Evolutionary conservation across 2,113 vertebrate genomes (phyloP).

Genomic region (Heloderma charlesbogerti): DNA sequence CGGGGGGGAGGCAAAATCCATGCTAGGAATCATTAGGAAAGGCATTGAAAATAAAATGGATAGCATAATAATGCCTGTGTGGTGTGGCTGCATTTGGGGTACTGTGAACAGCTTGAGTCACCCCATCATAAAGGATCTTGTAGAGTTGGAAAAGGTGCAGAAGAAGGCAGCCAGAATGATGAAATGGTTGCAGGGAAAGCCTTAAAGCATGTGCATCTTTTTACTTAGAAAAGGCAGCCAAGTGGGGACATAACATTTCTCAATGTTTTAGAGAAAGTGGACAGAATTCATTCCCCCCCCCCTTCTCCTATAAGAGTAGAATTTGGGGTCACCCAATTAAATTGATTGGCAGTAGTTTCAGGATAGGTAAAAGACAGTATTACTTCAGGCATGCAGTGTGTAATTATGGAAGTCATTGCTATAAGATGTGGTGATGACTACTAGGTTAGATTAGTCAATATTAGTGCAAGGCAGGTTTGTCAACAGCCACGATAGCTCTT

Average conservation of each 20-base stretch:
- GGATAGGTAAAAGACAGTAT: not conserved
- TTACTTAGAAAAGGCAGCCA: not conserved
- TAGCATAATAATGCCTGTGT: too few relatives aligned
- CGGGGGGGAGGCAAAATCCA: not conserved
- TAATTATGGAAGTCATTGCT: not conserved
- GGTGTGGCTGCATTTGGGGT: not conserved
- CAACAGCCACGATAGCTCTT: too few relatives aligned
- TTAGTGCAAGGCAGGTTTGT: too few relatives aligned
- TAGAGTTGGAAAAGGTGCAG: too few relatives aligned
- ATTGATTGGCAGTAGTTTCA: not conserved
- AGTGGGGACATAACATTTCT: not conserved
- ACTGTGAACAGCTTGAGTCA: not conserved
- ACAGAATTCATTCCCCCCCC: not conserved
- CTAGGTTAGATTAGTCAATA: not conserved
- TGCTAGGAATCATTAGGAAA: not conserved
- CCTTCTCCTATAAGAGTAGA: not conserved
- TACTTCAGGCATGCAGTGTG: not conserved
- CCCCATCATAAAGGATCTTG: not conserved
- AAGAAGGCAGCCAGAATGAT: not conserved
- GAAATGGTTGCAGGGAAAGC: not conserved
- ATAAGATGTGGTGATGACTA: not conserved
- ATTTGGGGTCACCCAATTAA: too few relatives aligned
- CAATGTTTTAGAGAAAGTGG: not conserved
- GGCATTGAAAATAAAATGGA: not conserved
- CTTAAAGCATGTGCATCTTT: not conserved